A percentile compares a stretch with the other conserved stretches of the same genome.
Evolutionary conservation across 1,140 invertebrate species (phyloP).

Genomic region (Lordiphosa collinella): DNA sequence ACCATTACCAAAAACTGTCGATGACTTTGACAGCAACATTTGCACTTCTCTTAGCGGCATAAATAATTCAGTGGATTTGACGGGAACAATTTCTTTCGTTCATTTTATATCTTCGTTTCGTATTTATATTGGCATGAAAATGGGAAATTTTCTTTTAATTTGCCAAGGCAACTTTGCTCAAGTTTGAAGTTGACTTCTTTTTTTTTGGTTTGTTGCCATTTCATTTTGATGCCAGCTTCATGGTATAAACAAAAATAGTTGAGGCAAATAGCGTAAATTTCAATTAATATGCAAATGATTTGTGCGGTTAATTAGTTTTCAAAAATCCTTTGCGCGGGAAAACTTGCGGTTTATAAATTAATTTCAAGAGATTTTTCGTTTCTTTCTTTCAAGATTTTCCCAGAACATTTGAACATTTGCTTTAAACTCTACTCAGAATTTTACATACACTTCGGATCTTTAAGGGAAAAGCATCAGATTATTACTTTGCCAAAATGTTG

Average conservation of each 20-base stretch:
- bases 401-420: no score
- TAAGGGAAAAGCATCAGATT: no score
- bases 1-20: neutral
- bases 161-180: slow-evolving; percentile 16
- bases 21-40: slow-evolving; percentile 44
- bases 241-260: slow-evolving; percentile 44
- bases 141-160: slow-evolving; percentile 59
- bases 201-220: no score
- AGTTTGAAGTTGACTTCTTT: neutral
- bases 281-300: slow-evolving; percentile 62
- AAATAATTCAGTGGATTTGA: slow-evolving; percentile 31
- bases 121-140: neutral
- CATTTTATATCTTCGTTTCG: neutral
- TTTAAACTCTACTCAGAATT: no score
- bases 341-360: no score
- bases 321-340: no score
- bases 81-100: slow-evolving; percentile 26
- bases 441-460: no score
- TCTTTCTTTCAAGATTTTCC: no score
- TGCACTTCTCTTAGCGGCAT: slow-evolving; percentile 46
- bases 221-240: neutral
- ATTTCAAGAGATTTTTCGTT: no score
- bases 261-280: slow-evolving; percentile 41
- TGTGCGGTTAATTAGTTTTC: slow-evolving; percentile 30
- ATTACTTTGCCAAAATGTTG: no score